Percentiles rank a stretch among this genome's conserved stretches.
Conservation (phyloP, 2,113 vertebrate genomes). For the Camelus dromedarius region DNA sequence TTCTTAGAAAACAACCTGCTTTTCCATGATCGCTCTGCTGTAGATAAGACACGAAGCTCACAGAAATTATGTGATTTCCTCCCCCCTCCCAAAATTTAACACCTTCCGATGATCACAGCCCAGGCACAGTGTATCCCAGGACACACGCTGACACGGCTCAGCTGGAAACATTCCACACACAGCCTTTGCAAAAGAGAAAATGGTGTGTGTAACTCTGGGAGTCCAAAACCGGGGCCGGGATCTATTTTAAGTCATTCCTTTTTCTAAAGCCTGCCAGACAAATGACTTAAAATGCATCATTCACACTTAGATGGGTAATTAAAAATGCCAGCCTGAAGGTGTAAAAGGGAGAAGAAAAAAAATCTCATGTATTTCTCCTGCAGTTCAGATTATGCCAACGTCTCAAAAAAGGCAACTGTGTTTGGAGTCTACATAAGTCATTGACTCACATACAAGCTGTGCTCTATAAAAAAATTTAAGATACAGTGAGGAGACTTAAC, state of each 20-base stretch:
- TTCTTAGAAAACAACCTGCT: slow-evolving; percentile 47
- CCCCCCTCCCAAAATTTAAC: slow-evolving; percentile 74
- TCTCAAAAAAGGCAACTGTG: background rate
- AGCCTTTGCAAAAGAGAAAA: slow-evolving; percentile 80
- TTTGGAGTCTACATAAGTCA: background rate
- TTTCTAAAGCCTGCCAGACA: background rate
- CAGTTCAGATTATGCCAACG: background rate
- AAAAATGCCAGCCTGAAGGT: background rate
- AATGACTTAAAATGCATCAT: background rate
- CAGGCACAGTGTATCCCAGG: slow-evolving; percentile 87
- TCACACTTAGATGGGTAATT: slow-evolving; percentile 47
- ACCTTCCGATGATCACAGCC: slow-evolving; percentile 85
- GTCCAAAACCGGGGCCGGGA: slow-evolving; percentile 85
- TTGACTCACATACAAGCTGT: background rate
- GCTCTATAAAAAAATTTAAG: background rate
- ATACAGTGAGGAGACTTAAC: background rate
- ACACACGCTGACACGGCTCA: slow-evolving; percentile 81
- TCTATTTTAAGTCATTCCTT: slow-evolving; percentile 80
- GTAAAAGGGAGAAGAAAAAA: background rate
- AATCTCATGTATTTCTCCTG: background rate
- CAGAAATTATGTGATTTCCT: slow-evolving; percentile 83
- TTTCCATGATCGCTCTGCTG: slow-evolving; percentile 50
- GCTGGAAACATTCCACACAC: slow-evolving; percentile 77
- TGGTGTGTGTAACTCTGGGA: slow-evolving; percentile 86
- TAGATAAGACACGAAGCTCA: slow-evolving; percentile 81